phyloP scores from a whole-genome alignment of 2,888 invertebrate genomes.

The Nasonovia ribisnigri region DNA sequence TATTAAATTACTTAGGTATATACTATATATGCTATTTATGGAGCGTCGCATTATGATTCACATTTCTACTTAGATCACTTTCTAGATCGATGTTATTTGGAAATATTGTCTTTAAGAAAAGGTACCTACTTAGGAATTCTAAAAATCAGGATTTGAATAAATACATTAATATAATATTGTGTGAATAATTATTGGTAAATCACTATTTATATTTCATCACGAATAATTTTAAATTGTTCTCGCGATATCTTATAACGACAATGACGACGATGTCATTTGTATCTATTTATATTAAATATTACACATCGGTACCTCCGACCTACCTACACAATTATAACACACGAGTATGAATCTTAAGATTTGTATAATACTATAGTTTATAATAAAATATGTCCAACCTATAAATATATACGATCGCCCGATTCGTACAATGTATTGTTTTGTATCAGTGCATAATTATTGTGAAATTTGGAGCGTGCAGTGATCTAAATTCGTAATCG shows the following conservation, averaged over 20 bases:
- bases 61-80: not conserved
- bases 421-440: not conserved
- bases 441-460: not conserved
- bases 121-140: not conserved
- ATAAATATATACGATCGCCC: not conserved
- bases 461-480: not conserved
- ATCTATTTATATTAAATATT: not conserved
- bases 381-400: not conserved
- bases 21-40: not conserved
- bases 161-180: not conserved
- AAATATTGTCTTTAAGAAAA: not conserved
- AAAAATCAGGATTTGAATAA: not conserved
- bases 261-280: not conserved
- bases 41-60: not conserved
- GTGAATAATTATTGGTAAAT: not conserved
- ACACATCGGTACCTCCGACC: not conserved
- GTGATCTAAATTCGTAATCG: not conserved
- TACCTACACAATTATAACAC: not conserved
- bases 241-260: not conserved
- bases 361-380: not conserved
- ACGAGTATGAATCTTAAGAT: not conserved
- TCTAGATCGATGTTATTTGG: not conserved
- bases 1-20: not conserved
- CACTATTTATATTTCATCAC: not conserved
- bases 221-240: not conserved